A percentile compares a stretch with the other conserved stretches of the same genome.
Conservation (phyloP, 2,113 vertebrate genomes). For the Hypomesus transpacificus region DNA sequence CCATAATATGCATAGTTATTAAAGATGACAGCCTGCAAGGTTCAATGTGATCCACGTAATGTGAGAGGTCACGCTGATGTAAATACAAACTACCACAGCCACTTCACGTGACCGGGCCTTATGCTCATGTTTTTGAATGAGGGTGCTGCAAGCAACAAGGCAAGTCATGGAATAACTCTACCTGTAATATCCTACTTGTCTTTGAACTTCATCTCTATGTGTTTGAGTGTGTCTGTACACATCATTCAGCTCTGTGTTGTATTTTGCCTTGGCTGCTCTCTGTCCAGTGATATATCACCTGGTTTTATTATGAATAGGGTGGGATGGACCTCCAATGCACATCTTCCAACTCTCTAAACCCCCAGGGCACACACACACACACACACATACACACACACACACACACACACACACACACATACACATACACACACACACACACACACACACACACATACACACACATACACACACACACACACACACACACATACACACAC, state of each 20-base stretch:
- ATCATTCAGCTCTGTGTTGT: too few species aligned
- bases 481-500: neutral
- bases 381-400: slow-evolving; percentile 1
- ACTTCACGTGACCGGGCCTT: neutral
- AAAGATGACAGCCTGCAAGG: neutral
- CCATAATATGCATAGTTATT: neutral
- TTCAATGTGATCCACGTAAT: neutral
- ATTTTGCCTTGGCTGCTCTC: too few species aligned
- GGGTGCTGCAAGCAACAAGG: too few species aligned
- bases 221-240: too few species aligned
- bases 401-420: neutral
- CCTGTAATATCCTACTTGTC: too few species aligned
- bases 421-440: neutral
- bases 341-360: too few species aligned
- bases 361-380: neutral
- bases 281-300: too few species aligned
- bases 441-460: neutral
- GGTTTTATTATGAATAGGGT: too few species aligned
- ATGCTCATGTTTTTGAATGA: neutral
- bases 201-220: too few species aligned
- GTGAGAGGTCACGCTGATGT: neutral
- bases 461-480: slow-evolving; percentile 2
- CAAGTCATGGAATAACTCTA: too few species aligned
- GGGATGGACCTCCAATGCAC: too few species aligned
- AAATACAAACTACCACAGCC: neutral